phyloP scores from a whole-genome alignment of 2,113 vertebrate species.

The Aptenodytes forsteri region DNA sequence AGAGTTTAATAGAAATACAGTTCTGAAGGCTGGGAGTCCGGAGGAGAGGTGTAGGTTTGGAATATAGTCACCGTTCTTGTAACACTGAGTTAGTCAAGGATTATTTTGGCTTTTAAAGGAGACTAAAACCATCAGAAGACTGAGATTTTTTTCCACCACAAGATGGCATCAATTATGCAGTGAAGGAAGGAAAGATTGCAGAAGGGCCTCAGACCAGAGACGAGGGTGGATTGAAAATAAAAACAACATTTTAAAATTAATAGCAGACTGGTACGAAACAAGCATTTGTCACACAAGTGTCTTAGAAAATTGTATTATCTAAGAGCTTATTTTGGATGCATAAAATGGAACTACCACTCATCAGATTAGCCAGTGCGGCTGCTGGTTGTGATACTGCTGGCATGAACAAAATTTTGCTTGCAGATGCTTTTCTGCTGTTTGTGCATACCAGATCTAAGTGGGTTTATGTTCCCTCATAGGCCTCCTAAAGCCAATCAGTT shows the following conservation, averaged over 20 bases:
- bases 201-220: background rate
- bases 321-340: background rate
- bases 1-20: background rate
- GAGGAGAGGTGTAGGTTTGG: background rate
- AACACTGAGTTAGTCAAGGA: background rate
- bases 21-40: background rate
- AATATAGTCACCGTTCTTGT: background rate
- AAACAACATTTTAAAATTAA: background rate
- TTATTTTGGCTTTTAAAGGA: background rate
- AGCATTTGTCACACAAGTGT: background rate
- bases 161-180: slow-evolving; percentile 43
- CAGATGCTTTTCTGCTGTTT: background rate
- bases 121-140: background rate
- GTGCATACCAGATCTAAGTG: background rate
- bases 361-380: background rate
- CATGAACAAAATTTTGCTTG: background rate
- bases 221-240: background rate
- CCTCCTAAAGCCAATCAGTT: background rate
- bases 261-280: background rate
- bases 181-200: background rate
- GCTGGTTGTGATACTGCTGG: background rate
- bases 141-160: background rate
- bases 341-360: background rate
- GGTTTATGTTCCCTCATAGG: background rate
- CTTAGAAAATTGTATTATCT: background rate